phyloP scores from a whole-genome alignment of 1,140 invertebrate species.

The Cyclargus thomasi region DNA sequence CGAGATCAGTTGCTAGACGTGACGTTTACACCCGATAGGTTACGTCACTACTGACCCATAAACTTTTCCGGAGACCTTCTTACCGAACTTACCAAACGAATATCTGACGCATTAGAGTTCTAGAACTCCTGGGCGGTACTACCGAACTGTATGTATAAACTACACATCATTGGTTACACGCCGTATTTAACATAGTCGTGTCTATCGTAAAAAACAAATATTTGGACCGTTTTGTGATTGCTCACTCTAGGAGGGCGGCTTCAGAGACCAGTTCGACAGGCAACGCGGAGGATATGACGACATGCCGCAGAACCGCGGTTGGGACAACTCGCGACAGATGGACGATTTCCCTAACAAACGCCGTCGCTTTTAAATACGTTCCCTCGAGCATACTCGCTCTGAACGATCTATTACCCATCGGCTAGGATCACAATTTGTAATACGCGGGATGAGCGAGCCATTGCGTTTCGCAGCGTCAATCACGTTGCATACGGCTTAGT shows the following conservation, averaged over 20 bases:
- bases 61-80: neutral
- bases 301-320: conserved; percentile 62
- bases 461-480: neutral
- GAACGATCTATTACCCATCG: neutral
- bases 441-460: neutral
- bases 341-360: conserved; percentile 73
- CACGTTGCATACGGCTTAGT: too few species aligned
- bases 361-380: conserved; percentile 57
- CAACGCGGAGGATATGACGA: conserved; percentile 61
- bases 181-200: neutral
- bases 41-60: neutral
- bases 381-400: too few species aligned
- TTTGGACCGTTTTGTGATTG: conserved; percentile 64
- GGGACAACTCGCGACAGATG: conserved; percentile 64
- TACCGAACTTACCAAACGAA: neutral
- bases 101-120: neutral
- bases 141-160: too few species aligned
- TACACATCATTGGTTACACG: neutral
- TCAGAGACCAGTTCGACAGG: conserved; percentile 72
- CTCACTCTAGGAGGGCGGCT: conserved; percentile 71
- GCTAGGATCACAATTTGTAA: neutral
- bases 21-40: too few species aligned
- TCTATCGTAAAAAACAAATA: conserved; percentile 22
- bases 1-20: too few species aligned
- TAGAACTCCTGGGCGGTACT: too few species aligned